Evolutionary conservation across 1,140 invertebrate genomes (phyloP).

Genomic region (Bathynomus jamesi): DNA sequence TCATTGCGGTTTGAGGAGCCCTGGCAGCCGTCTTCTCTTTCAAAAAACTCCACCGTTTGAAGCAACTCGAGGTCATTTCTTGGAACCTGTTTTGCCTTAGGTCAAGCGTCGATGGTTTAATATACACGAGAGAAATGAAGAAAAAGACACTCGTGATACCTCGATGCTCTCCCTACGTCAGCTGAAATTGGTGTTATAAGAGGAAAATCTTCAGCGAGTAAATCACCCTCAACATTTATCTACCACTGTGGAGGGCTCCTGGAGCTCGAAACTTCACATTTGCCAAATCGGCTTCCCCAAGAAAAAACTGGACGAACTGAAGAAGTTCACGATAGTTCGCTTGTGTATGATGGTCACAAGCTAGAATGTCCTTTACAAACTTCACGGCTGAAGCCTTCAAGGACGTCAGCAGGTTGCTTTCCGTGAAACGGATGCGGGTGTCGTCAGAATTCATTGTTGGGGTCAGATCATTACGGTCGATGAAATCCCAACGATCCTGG

Average conservation of each 20-base stretch:
- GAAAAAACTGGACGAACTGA: not conserved
- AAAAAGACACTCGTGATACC: no score
- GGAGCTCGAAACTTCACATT: not conserved
- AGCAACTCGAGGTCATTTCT: no score
- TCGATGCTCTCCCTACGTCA: not conserved
- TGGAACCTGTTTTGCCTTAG: no score
- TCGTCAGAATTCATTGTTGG: not conserved
- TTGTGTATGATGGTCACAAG: not conserved
- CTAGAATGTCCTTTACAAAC: no score
- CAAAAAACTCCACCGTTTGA: no score
- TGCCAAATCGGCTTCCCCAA: not conserved
- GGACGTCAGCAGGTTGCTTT: not conserved
- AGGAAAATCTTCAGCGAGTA: not conserved
- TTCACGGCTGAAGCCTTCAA: not conserved
- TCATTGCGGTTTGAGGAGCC: no score
- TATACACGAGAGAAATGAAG: no score
- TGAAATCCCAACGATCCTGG: not conserved
- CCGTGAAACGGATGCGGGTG: not conserved
- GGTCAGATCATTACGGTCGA: not conserved
- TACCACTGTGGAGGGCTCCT: not conserved
- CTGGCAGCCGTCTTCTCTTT: no score
- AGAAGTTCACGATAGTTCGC: not conserved
- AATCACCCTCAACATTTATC: not conserved
- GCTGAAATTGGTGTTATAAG: not conserved
- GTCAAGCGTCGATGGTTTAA: no score